Percentiles rank a stretch among this genome's conserved stretches.
phyloP scores from a whole-genome alignment of 2,113 vertebrate genomes.

The Recurvirostra avosetta region DNA sequence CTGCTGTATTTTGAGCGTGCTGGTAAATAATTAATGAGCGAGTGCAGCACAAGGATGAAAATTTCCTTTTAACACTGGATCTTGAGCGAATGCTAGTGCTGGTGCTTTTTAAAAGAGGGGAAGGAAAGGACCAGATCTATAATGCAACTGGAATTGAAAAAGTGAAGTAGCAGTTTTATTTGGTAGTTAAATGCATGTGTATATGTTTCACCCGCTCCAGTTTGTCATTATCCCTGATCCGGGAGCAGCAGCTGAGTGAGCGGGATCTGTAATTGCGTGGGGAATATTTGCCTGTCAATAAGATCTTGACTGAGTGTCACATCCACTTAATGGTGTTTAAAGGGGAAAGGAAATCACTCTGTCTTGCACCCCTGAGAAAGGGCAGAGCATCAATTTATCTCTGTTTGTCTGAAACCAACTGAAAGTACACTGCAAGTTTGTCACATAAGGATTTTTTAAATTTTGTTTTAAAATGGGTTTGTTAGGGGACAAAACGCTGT shows the following conservation, averaged over 20 bases:
- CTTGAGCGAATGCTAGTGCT: fast-evolving
- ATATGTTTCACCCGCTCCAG: fast-evolving
- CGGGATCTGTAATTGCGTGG: neutral
- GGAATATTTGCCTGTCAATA: neutral
- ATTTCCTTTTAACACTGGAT: neutral
- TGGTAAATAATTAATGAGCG: neutral
- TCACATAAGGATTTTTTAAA: neutral
- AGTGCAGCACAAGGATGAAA: neutral
- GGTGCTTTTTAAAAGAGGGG: neutral
- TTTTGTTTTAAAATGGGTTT: neutral
- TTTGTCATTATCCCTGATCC: neutral
- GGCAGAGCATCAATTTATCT: neutral
- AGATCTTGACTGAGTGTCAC: neutral
- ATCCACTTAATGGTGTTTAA: neutral
- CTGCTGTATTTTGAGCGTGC: neutral
- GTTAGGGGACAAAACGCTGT: neutral
- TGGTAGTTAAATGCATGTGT: neutral
- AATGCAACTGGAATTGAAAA: neutral
- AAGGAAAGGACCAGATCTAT: neutral
- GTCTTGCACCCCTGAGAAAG: neutral
- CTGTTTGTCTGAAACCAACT: neutral
- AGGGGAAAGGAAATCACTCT: neutral
- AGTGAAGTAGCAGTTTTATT: neutral
- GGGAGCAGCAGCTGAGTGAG: neutral
- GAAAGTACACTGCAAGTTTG: neutral